Conservation (phyloP, 1,140 invertebrate genomes). For the Drosophila repleta region DNA sequence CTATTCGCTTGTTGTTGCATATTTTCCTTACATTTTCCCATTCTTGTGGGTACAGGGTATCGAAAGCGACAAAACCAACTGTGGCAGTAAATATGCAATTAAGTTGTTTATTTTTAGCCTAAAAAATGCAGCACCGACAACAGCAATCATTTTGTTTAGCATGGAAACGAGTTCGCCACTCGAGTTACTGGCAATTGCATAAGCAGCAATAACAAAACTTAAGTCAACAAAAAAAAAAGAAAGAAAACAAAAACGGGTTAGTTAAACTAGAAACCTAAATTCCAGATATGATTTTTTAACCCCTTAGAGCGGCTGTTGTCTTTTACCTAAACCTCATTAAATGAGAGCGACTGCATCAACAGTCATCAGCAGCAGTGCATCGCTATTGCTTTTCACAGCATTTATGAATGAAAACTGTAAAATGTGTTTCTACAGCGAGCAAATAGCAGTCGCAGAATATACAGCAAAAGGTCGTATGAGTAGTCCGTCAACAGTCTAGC, state of each 20-base stretch:
- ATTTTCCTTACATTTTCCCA: background rate
- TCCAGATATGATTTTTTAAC: slow-evolving; percentile 34
- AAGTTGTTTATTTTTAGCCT: slow-evolving; percentile 67
- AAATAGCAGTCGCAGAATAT: background rate
- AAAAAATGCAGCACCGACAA: slow-evolving; percentile 18
- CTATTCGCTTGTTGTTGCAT: background rate
- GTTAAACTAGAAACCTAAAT: slow-evolving; percentile 72
- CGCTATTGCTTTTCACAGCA: slow-evolving; percentile 50
- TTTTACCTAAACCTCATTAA: too few relatives aligned
- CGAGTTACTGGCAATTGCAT: slow-evolving; percentile 34
- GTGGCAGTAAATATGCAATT: slow-evolving; percentile 57
- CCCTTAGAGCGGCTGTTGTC: too few relatives aligned
- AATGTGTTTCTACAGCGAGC: slow-evolving; percentile 7
- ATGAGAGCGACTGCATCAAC: too few relatives aligned
- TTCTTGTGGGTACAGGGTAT: background rate
- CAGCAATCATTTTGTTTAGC: slow-evolving; percentile 25
- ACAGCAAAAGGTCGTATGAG: too few relatives aligned
- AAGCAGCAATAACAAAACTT: slow-evolving; percentile 48
- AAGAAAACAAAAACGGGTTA: slow-evolving; percentile 43
- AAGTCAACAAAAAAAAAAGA: slow-evolving; percentile 21
- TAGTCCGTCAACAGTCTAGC: too few relatives aligned
- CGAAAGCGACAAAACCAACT: slow-evolving; percentile 6
- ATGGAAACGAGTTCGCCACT: slow-evolving; percentile 30
- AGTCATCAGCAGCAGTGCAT: too few relatives aligned
- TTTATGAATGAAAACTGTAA: slow-evolving; percentile 63